A percentile compares a stretch with the other conserved stretches of the same genome.
These are phyloP conservation scores for Anguilla obscura DNA, from an alignment of 2,797 vertebrate genomes.

Conservation along the genomic window DNA sequence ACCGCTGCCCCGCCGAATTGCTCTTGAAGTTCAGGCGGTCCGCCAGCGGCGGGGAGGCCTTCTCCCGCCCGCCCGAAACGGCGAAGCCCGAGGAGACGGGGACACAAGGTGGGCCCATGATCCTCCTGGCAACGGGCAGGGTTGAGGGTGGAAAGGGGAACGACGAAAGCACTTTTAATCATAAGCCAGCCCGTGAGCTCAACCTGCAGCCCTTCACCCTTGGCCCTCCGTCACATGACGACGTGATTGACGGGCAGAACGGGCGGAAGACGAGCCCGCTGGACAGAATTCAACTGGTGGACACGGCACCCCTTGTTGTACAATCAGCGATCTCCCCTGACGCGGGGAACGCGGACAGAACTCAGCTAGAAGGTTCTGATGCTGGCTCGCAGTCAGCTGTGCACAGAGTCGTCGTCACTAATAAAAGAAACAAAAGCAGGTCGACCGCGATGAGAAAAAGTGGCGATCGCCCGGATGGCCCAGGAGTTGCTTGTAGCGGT, in stretches of 20 bases:
- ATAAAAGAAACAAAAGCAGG: neutral
- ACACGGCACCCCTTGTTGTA: slow-evolving; percentile 34
- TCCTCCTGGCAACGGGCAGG: slow-evolving; percentile 15
- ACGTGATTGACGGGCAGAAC: slow-evolving; percentile 39
- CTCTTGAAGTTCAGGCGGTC: slow-evolving; percentile 70
- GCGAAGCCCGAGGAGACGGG: slow-evolving; percentile 46
- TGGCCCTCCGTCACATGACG: slow-evolving; percentile 45
- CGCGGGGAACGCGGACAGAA: slow-evolving; percentile 50
- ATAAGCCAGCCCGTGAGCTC: slow-evolving; percentile 36
- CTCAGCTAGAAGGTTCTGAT: neutral
- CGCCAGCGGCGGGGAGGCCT: slow-evolving; percentile 64
- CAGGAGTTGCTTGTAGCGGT: neutral
- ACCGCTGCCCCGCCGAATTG: slow-evolving; percentile 71
- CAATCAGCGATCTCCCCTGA: slow-evolving; percentile 57
- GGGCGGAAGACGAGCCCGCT: slow-evolving; percentile 36
- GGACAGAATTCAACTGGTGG: slow-evolving; percentile 52
- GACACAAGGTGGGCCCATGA: slow-evolving; percentile 24
- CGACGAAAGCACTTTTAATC: slow-evolving; percentile 18
- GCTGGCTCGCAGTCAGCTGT: slow-evolving; percentile 5
- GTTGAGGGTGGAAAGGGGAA: slow-evolving; percentile 22
- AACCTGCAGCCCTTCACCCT: slow-evolving; percentile 63
- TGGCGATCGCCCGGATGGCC: neutral
- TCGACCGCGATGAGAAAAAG: neutral
- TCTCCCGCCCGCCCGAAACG: slow-evolving; percentile 64
- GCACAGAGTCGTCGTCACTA: neutral